Evolutionary conservation across 2,113 vertebrate genomes (phyloP), one percentile per base, ranked within the genome.

Genomic region (Cavia aperea): DNA sequence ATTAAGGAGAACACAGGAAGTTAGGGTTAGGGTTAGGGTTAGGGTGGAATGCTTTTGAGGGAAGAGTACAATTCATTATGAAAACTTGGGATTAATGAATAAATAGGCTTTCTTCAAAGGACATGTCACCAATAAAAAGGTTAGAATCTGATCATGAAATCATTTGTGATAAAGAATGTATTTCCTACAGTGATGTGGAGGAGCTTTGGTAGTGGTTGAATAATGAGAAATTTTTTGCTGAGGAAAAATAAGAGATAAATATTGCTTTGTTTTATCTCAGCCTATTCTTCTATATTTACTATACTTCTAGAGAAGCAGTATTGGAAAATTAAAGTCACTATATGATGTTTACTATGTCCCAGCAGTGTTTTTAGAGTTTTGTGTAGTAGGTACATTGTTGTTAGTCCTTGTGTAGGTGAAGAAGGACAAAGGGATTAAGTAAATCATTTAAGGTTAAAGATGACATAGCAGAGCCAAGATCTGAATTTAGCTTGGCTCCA

Each of bases 71-170:
- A 31, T 62, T 82, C 33, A 84, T 54, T 93, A 46, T 51, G 65
- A 92, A 88, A 72, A 73, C 31, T 91, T 94, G 46, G 36, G 16
- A 86, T n/a, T 88, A 18, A 49, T 79, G 31, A 90, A 66, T 94
- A 54, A 65, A 16, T 84, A 73, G 36, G 87, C n/a, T 93, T 93
- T 82, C 68, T 81, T 95, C 62, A 90, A 79, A 92, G 62, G 56
- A 56, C 5, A 2, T 90, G 58, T 84, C 86, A 46, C 58, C n/a
- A 92, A 39, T 91, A 87, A 91, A 56, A 95, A 66, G 46, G 11
- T 89, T 86, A 89, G 58, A 26, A 56, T 60, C 36, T 24, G 14
- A 79, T 91, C 24, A 46, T 79, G 84, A 78, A 21, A 58, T 54
- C 89, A 49, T 66, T 84, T 90, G n/a, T 95, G 86, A 88, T 9